phyloP scores from a whole-genome alignment of 2,797 vertebrate species.

The Loris lydekkerianus region DNA sequence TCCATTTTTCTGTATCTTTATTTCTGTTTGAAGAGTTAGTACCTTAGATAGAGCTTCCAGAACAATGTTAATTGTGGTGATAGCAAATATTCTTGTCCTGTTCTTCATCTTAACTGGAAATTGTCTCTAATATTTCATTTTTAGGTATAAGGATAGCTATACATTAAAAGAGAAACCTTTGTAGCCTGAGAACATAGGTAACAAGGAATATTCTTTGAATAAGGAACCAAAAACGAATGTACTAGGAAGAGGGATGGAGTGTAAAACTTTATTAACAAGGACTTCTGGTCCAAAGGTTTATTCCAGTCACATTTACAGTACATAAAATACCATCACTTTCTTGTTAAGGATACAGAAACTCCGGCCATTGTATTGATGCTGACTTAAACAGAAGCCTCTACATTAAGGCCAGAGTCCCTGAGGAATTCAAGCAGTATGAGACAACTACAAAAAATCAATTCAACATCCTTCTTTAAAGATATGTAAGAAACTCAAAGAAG shows the following conservation, averaged over 20 bases:
- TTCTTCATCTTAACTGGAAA: slow-evolving; percentile 4
- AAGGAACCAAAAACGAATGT: slow-evolving; percentile 10
- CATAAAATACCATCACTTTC: slow-evolving; percentile 42
- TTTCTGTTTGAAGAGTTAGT: background rate
- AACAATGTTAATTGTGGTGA: background rate
- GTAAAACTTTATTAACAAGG: slow-evolving; percentile 48
- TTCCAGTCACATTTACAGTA: slow-evolving; percentile 10
- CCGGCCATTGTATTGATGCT: background rate
- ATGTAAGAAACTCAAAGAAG: slow-evolving; percentile 54
- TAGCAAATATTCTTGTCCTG: background rate
- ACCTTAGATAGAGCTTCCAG: background rate
- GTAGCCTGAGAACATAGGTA: background rate
- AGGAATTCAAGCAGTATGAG: background rate
- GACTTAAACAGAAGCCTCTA: background rate
- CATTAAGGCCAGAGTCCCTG: background rate
- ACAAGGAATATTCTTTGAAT: background rate
- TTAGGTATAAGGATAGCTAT: background rate
- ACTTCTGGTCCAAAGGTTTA: slow-evolving; percentile 46
- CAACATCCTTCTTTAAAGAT: background rate
- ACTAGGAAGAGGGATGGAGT: slow-evolving; percentile 43
- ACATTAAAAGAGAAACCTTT: background rate
- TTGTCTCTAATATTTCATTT: background rate
- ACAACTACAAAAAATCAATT: background rate
- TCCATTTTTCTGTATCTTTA: background rate
- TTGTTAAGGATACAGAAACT: slow-evolving; percentile 42